Evolutionary conservation across 2,888 invertebrate species (phyloP).

Genomic region (Colletes collaris): DNA sequence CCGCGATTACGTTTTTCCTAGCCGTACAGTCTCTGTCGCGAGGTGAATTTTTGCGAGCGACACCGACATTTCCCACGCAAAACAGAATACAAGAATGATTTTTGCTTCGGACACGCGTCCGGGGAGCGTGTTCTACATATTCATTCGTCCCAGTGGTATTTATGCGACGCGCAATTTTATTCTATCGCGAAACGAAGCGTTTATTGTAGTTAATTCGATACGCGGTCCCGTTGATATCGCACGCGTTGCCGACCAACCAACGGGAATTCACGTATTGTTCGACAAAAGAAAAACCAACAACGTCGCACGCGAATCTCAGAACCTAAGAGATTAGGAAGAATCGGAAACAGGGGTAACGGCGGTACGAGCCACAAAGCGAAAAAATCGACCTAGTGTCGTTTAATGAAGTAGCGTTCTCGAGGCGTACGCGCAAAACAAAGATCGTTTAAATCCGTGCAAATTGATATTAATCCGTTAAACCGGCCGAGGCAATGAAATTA

Average conservation of each 20-base stretch:
- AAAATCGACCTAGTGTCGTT: slow-evolving; percentile 2
- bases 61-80: neutral
- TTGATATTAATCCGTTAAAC: slow-evolving; percentile 3
- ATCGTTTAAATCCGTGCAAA: neutral
- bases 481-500: neutral
- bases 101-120: neutral
- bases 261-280: too few relatives aligned
- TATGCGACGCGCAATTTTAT: too few relatives aligned
- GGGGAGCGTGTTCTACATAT: neutral
- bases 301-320: too few relatives aligned
- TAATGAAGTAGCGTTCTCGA: slow-evolving; percentile 10
- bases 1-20: neutral
- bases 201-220: too few relatives aligned
- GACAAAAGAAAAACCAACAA: too few relatives aligned
- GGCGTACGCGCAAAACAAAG: neutral
- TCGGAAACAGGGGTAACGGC: neutral
- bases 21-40: neutral
- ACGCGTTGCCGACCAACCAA: too few relatives aligned
- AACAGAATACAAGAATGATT: neutral
- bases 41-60: neutral
- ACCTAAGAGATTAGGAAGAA: too few relatives aligned
- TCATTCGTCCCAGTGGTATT: too few relatives aligned
- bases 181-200: too few relatives aligned
- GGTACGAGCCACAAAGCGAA: neutral
- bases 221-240: too few relatives aligned